A percentile compares a stretch with the other conserved stretches of the same genome.
Evolutionary conservation across 2,888 invertebrate genomes (phyloP).

Genomic region (Acrocyrtus sp.): DNA sequence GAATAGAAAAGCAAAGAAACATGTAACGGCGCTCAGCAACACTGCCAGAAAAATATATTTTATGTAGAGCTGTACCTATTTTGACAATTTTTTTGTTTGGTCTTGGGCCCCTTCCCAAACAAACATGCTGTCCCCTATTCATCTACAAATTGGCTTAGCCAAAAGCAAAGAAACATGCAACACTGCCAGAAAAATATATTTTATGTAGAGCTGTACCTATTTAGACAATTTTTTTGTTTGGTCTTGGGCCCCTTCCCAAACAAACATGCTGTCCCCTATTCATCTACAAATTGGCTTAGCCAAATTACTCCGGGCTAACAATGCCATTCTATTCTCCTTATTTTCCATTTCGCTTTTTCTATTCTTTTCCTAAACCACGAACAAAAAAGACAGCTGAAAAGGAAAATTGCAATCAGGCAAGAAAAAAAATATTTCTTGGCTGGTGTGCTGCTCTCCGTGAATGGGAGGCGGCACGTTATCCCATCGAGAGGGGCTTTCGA

Average conservation of each 20-base stretch:
- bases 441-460: too few species aligned
- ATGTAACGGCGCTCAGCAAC: background rate
- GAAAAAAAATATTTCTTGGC: too few species aligned
- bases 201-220: too few species aligned
- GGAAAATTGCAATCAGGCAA: slow-evolving; percentile 44
- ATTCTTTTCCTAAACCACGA: background rate
- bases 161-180: slow-evolving; percentile 18
- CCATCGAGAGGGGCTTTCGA: too few species aligned
- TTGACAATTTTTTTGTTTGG: too few species aligned
- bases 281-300: slow-evolving; percentile 45
- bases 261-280: slow-evolving; percentile 29
- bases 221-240: too few species aligned
- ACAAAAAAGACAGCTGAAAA: slow-evolving; percentile 44
- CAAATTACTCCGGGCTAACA: slow-evolving; percentile 47
- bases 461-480: too few species aligned
- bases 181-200: background rate
- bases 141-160: slow-evolving; percentile 46
- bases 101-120: background rate
- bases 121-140: slow-evolving; percentile 29
- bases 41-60: background rate
- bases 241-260: background rate
- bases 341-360: background rate
- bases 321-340: slow-evolving; percentile 7
- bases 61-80: too few species aligned
- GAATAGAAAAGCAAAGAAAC: background rate